Evolutionary conservation across 2,888 invertebrate genomes (phyloP).

Genomic region (Odiellus spinosus): DNA sequence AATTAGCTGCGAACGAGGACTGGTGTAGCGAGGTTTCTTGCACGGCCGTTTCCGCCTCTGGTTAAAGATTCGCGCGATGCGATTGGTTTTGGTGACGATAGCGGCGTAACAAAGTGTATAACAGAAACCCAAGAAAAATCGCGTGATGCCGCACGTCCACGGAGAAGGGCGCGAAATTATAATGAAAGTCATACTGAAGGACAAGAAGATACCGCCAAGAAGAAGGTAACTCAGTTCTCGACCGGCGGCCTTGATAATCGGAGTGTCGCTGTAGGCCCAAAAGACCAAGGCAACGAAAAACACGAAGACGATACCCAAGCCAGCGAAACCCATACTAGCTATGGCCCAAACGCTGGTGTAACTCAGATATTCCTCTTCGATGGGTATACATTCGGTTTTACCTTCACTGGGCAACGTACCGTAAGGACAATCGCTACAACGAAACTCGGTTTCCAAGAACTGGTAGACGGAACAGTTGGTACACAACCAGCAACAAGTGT

Average conservation of each 20-base stretch:
- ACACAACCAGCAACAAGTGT: slow-evolving; percentile 40
- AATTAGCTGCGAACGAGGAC: slow-evolving; percentile 36
- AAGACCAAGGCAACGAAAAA: slow-evolving; percentile 35
- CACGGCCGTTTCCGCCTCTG: slow-evolving; percentile 15
- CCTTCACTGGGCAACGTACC: slow-evolving; percentile 28
- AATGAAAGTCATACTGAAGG: slow-evolving; percentile 37
- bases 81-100: slow-evolving; percentile 39
- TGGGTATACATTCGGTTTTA: slow-evolving; percentile 30
- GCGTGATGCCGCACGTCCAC: slow-evolving; percentile 35
- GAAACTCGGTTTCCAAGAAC: slow-evolving; percentile 31
- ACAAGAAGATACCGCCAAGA: slow-evolving; percentile 33
- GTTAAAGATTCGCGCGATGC: slow-evolving; percentile 41
- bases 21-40: slow-evolving; percentile 24
- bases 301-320: slow-evolving; percentile 33
- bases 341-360: slow-evolving; percentile 36
- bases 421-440: slow-evolving; percentile 34
- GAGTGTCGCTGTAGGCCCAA: slow-evolving; percentile 37
- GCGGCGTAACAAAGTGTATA: slow-evolving; percentile 40
- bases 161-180: slow-evolving; percentile 36
- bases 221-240: slow-evolving; percentile 38
- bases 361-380: slow-evolving; percentile 35
- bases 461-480: slow-evolving; percentile 34
- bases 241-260: slow-evolving; percentile 41
- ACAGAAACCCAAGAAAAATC: slow-evolving; percentile 39
- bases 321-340: slow-evolving; percentile 27